phyloP scores from a whole-genome alignment of 2,113 vertebrate species.

The Mohoua ochrocephala region DNA sequence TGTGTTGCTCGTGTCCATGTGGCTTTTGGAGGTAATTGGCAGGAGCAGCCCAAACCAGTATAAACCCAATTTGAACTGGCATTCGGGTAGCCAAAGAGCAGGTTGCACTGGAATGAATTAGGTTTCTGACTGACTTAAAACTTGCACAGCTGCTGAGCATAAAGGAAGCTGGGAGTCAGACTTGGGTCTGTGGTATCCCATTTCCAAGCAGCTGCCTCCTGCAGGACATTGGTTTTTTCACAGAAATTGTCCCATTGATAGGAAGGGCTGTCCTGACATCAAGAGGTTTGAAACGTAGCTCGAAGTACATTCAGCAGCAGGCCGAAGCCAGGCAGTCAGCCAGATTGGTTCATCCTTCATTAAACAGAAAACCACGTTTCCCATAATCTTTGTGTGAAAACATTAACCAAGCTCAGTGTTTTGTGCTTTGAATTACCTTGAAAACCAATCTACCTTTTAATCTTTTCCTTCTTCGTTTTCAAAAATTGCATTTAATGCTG shows the following conservation, averaged over 20 bases:
- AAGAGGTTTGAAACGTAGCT: neutral
- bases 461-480: slow-evolving; percentile 13
- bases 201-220: neutral
- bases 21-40: neutral
- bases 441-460: slow-evolving; percentile 14
- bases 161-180: neutral
- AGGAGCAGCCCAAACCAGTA: neutral
- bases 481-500: neutral
- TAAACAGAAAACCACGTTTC: slow-evolving; percentile 15
- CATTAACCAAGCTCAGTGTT: neutral
- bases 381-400: neutral
- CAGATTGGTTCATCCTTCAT: neutral
- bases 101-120: neutral
- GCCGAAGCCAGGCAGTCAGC: neutral
- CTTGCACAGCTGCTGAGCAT: neutral
- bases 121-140: neutral
- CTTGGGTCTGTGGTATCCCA: neutral
- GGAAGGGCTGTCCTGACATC: neutral
- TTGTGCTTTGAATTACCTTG: slow-evolving; percentile 15
- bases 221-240: neutral
- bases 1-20: neutral
- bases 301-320: neutral
- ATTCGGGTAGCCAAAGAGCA: neutral
- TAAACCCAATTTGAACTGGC: neutral
- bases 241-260: neutral